These are phyloP conservation scores for Saguinus midas DNA, from an alignment of 2,113 vertebrate species.

Conservation along the genomic window DNA sequence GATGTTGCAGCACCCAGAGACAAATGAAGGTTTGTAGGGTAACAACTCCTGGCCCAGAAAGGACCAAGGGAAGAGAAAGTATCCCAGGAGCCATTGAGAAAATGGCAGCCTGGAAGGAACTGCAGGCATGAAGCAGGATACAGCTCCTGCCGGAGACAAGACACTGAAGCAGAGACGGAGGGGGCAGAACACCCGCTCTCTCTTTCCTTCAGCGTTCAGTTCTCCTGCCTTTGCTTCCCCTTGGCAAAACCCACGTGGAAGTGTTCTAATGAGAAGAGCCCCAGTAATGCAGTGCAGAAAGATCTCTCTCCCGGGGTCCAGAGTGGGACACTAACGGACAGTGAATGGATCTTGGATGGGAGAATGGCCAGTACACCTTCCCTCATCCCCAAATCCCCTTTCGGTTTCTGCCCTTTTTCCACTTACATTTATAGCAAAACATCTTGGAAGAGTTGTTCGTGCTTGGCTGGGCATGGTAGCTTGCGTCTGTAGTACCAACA, in stretches of 20 bases:
- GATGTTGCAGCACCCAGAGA: background rate
- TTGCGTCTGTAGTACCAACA: no score
- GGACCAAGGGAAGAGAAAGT: background rate
- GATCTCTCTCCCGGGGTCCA: background rate
- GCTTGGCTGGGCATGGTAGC: background rate
- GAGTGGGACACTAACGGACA: background rate
- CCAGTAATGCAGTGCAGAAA: background rate
- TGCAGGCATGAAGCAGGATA: background rate
- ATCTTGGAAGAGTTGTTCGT: background rate
- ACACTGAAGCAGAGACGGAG: rapidly evolving
- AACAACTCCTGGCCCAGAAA: background rate
- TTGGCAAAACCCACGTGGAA: background rate
- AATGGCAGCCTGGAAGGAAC: background rate
- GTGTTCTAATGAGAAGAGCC: background rate
- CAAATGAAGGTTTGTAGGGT: background rate
- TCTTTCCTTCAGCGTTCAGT: background rate
- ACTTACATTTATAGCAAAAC: background rate
- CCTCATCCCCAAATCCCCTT: background rate
- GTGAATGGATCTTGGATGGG: background rate
- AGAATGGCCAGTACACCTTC: background rate
- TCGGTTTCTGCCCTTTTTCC: background rate
- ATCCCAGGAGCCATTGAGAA: background rate
- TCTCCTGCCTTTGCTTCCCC: background rate
- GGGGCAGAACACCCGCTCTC: no score
- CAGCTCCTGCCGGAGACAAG: background rate